Evolutionary conservation across 2,888 invertebrate genomes (phyloP).

Genomic region (Polyommatus iphigenia): DNA sequence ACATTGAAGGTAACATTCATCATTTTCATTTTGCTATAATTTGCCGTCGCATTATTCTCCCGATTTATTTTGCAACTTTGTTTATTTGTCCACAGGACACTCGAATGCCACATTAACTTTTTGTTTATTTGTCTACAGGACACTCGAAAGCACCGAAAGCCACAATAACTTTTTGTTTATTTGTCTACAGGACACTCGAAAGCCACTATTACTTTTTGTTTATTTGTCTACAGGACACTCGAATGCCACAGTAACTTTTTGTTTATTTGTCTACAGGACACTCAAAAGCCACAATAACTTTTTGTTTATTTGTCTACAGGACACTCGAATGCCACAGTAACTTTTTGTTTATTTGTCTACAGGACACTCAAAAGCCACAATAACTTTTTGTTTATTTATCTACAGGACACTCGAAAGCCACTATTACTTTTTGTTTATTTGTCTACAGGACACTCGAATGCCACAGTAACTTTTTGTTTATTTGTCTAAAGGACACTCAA

Average conservation of each 20-base stretch:
- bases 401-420: constrained; percentile 33
- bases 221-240: constrained; percentile 31
- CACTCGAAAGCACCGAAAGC: constrained; percentile 31
- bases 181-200: constrained; percentile 31
- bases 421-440: constrained; percentile 17
- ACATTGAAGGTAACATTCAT: neutral
- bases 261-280: constrained; percentile 31
- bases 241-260: constrained; percentile 28
- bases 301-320: constrained; percentile 28
- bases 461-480: constrained; percentile 17
- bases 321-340: constrained; percentile 30
- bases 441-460: constrained; percentile 31
- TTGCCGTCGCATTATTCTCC: neutral
- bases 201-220: constrained; percentile 17
- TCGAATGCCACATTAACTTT: constrained; percentile 27
- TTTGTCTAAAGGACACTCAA: constrained; percentile 31
- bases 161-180: constrained; percentile 22
- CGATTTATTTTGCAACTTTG: neutral
- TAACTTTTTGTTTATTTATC: constrained; percentile 8
- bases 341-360: constrained; percentile 9
- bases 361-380: constrained; percentile 30
- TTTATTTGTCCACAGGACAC: constrained; percentile 23
- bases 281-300: too few relatives aligned
- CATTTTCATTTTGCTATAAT: neutral
- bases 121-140: constrained; percentile 28